A percentile compares a stretch with the other conserved stretches of the same genome.
Conservation (phyloP, 1,140 invertebrate species). For the Euglossa dilemma region DNA sequence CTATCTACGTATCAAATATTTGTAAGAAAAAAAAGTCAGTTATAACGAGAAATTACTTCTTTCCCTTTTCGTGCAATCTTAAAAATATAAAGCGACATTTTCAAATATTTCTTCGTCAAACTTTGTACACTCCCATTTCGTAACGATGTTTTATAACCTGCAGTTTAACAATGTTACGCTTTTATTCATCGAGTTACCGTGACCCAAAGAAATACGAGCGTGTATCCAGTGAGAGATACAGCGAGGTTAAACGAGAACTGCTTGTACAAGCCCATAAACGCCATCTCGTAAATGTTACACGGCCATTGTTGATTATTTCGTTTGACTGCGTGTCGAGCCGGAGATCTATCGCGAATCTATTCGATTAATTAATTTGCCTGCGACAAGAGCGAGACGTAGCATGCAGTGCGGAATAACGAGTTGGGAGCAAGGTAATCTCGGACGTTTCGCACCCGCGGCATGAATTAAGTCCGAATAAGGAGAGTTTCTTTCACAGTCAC, state of each 20-base stretch:
- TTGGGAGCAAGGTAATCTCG: not conserved
- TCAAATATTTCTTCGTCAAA: too few species aligned
- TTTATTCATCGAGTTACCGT: too few species aligned
- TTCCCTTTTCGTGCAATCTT: too few species aligned
- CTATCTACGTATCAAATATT: too few species aligned
- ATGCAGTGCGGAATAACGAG: conserved; percentile 13
- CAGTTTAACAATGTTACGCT: too few species aligned
- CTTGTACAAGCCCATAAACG: not conserved
- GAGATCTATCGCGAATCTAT: not conserved
- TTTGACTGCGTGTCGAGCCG: not conserved
- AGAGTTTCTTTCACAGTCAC: conserved; percentile 25
- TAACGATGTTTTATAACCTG: too few species aligned
- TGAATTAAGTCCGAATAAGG: conserved; percentile 11
- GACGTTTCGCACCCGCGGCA: not conserved
- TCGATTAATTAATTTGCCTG: not conserved
- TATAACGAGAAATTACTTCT: too few species aligned
- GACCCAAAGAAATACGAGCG: too few species aligned
- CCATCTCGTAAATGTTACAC: not conserved
- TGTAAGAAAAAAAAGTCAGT: too few species aligned
- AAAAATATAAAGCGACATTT: too few species aligned
- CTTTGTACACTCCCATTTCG: too few species aligned
- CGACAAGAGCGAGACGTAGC: not conserved
- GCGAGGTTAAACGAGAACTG: not conserved
- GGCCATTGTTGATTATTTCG: not conserved
- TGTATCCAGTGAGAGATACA: too few species aligned